Evolutionary conservation across 2,797 vertebrate species (phyloP).

Genomic region (Chelonia mydas): DNA sequence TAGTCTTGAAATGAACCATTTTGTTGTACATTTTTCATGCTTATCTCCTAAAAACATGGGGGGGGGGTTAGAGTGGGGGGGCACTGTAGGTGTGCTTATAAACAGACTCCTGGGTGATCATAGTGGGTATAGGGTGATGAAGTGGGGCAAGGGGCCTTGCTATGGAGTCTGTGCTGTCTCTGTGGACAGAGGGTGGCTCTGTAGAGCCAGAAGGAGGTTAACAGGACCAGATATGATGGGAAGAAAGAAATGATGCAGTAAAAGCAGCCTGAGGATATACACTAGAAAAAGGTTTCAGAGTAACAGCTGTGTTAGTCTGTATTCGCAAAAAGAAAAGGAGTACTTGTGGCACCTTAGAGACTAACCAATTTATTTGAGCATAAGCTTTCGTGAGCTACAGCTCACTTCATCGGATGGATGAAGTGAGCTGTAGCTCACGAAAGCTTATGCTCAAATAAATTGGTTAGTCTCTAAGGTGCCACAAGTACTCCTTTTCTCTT

Average conservation of each 20-base stretch:
- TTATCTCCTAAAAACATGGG: background rate
- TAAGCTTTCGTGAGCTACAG: too few species aligned
- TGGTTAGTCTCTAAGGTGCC: too few species aligned
- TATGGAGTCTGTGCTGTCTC: background rate
- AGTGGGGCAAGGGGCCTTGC: conserved; percentile 28
- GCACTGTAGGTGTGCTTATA: background rate
- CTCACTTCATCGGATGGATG: too few species aligned
- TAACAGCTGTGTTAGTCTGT: too few species aligned
- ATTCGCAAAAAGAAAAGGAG: too few species aligned
- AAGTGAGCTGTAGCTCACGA: too few species aligned
- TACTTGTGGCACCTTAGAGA: too few species aligned
- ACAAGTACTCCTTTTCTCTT: too few species aligned
- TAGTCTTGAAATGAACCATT: background rate
- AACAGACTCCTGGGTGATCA: conserved; percentile 11
- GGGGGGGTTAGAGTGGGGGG: background rate
- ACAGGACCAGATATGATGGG: background rate
- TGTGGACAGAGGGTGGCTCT: background rate
- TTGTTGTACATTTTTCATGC: background rate
- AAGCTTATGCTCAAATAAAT: too few species aligned
- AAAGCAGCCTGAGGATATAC: background rate
- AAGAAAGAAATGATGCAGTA: background rate
- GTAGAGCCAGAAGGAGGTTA: background rate
- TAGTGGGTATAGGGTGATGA: conserved; percentile 9
- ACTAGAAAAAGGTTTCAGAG: too few species aligned
- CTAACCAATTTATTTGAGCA: too few species aligned